Base-by-base conservation (phyloP, 2,113 vertebrate species). In the Oreochromis aureus region DNA sequence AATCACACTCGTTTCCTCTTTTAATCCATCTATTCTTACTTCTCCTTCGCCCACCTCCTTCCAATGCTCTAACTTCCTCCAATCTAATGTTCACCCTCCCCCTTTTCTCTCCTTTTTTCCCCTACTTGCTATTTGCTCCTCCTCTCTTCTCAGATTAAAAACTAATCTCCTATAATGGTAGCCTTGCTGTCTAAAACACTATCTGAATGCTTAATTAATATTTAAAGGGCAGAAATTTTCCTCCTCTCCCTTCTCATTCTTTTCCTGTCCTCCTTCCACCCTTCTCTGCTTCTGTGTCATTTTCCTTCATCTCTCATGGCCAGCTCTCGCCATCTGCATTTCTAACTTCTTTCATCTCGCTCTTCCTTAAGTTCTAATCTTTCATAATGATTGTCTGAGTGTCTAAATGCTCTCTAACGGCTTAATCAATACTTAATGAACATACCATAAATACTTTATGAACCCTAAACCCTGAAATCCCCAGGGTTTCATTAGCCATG, bases 381-480 rank as follows among this genome's bases (percentile, higher is more conserved):
- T 92, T 94, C 83, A 90, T 90, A 91, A 92, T 87, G 91, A 93
- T 93, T 91, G 91, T 93, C 92, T 89, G 90, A 69, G 71, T 91
- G 92, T 95, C 94, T 95, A 95, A 95, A 94, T 24, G 82, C 87
- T 92, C 87, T 92, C 83, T 91, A 94, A 94, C 89, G 87, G 91
- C 89, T 87, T 93, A 91, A 95, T 95, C 94, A 94, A 95, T 96
- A 93, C 88, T 95, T 95, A 95, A 94, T 94, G 94, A 94, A 94
- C 94, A 92, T 90, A 88, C 76, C 91, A 94, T 95, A 89, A 95
- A 95, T 94, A 93, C 87, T 95, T 96, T 84, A 95, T 94, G 90
- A 92, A 94, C 63, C 83, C 89, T 96, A 95, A 96, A 95, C 89
- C 93, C 86, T 85, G 82, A 82, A 85, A 84, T 94, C 94, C 91